Evolutionary conservation across 2,113 vertebrate genomes (phyloP), one percentile per base, ranked within the genome.

Genomic region (Entomyzon cyanotis): DNA sequence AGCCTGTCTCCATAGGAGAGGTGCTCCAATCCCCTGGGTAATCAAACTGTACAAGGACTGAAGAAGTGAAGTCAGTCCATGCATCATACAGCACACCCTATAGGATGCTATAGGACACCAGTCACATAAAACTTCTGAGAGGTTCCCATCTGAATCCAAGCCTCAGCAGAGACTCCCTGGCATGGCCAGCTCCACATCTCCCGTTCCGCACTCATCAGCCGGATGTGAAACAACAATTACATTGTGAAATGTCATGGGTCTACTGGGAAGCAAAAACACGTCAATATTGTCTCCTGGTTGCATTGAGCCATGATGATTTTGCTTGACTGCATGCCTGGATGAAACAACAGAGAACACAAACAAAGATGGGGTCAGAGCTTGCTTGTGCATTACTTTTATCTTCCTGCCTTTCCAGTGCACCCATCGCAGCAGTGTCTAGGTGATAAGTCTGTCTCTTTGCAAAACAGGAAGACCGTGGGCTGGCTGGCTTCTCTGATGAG

Each of bases 381-480:
- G 68, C 53, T 22, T 55, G 50, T 59, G 68, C 37, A 18, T 55
- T 41, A 7, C 58, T 83, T 90, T 94, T 83, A 78, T 90, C 94
- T 88, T 55, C 85, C 68, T 86, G 92, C 85, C 56, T 92, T 90
- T 56, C 47, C 80, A 92, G 88, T 0, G 44, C 59, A 5, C 75
- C 71, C 91, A 63, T 85, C 1, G 2, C 46, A 77, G 84, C 42
- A 27, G 50, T 1, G 2, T 71, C 94, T n/a, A 10, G 68, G 71
- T 41, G 92, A 81, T 84, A 94, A 85, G 52, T 86, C 62, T 11
- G 1, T 68, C 79, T 83, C 85, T 37, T 89, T 90, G 84, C 82
- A 75, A 91, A 93, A 89, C 90, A 96, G 94, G 94, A 93, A 94
- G 87, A 42, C 56, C 1, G 73, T 92, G 93, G 91, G 93, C 89